Conservation (phyloP, 92 coral and sea anemone genomes). For the Siderastrea radians region DNA sequence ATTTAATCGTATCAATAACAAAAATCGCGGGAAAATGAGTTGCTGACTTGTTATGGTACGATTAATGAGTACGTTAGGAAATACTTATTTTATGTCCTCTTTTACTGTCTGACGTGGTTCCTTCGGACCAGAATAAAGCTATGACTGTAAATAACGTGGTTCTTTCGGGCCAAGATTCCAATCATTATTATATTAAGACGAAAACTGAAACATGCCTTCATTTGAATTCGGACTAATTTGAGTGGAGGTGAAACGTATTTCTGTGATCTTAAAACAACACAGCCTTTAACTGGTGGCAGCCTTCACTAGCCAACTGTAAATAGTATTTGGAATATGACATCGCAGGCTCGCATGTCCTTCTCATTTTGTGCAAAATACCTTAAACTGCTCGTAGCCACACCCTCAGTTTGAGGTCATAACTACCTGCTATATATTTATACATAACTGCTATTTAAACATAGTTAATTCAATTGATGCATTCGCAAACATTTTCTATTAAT, state of each 20-base stretch:
- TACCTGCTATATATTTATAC: slow-evolving; percentile 3
- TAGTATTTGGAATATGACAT: not conserved
- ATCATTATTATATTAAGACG: not conserved
- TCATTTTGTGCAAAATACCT: not conserved
- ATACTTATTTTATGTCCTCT: not conserved
- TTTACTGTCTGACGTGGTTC: not conserved
- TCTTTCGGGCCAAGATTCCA: not conserved
- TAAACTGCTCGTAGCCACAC: not conserved
- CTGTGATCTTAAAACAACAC: too few species aligned
- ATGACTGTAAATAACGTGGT: not conserved
- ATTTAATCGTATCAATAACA: not conserved
- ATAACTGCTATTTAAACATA: slow-evolving; percentile 24
- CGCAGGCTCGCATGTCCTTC: not conserved
- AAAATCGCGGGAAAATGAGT: not conserved
- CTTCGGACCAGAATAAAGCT: not conserved
- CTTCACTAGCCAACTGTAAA: not conserved
- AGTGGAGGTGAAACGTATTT: too few species aligned
- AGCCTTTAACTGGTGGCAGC: not conserved
- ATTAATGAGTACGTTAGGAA: not conserved
- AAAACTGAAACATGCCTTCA: not conserved
- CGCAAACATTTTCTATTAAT: not conserved
- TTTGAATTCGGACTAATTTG: too few species aligned
- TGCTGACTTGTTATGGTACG: not conserved
- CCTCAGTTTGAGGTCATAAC: not conserved
- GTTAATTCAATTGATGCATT: not conserved